These are phyloP conservation scores for Caenorhabditis inopinata DNA, from an alignment of 1,140 invertebrate genomes.

Conservation along the genomic window DNA sequence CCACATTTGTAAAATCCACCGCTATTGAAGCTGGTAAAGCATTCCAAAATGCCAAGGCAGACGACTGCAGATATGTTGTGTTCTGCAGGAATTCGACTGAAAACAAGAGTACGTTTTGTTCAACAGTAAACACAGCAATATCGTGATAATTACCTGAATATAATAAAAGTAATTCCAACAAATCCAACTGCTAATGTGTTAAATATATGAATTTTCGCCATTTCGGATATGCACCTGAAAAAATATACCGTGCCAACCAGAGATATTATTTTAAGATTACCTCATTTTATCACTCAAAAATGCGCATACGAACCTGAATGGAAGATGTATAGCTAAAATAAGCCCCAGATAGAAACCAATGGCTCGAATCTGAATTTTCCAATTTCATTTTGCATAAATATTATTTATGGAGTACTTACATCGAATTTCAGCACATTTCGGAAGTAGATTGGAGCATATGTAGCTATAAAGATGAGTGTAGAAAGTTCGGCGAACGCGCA, in stretches of 20 bases:
- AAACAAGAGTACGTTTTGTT: background rate
- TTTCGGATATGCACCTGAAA: conserved; percentile 11
- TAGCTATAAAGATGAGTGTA: conserved; percentile 26
- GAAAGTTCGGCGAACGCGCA: conserved; percentile 44
- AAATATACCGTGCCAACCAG: no score
- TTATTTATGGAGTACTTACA: background rate
- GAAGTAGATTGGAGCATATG: conserved; percentile 44
- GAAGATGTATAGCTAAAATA: background rate
- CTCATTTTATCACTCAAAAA: conserved; percentile 10
- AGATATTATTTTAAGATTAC: background rate
- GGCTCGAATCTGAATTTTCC: background rate
- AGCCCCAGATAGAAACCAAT: conserved; percentile 4
- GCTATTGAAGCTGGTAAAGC: conserved; percentile 19
- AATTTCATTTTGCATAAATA: background rate
- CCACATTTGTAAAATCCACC: conserved; percentile 45
- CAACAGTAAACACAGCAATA: no score
- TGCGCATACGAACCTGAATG: conserved; percentile 1
- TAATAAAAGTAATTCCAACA: background rate
- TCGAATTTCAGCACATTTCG: conserved; percentile 5
- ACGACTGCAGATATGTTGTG: conserved; percentile 1
- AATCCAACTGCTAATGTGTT: conserved; percentile 22
- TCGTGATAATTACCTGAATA: background rate
- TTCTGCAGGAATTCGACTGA: conserved; percentile 15
- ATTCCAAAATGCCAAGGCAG: background rate
- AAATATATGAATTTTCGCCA: conserved; percentile 34